Base-by-base conservation (phyloP, 2,113 vertebrate species). In the Sinosuthora webbiana region DNA sequence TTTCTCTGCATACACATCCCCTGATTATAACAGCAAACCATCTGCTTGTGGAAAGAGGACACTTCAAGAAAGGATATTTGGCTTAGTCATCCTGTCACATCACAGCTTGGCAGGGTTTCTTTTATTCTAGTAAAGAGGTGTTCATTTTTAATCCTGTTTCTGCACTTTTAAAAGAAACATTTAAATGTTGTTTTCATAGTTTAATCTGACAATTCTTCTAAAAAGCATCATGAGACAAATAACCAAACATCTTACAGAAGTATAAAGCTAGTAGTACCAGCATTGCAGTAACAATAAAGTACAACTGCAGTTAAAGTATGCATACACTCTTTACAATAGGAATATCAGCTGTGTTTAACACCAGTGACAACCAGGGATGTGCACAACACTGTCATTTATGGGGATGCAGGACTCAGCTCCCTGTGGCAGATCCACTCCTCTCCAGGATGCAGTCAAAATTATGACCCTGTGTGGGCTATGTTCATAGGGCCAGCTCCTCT, bases 351-450 rank as follows among this genome's bases (percentile, higher is more conserved):
- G 2, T 23, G 9, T 56, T 77, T 47, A 62, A 30, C 37, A 62
- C 8, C 41, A 76, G 23, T 49, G 41, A n/a, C 49, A 69, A 33
- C 4, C 53, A 65, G 16, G 31, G 44, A 25, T 31, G 47, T 0
- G 1, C 20, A 64, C 22, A 79, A 8, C 13, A 33, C 33, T 50
- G 21, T 22, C 2, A 1, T 39, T 76, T 35, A 42, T 20, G 60
- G 25, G 21, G 7, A 8, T 60, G 24, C 44, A 50, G 69, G 24
- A 75, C 49, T 42, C 47, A 60, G 21, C 24, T 76, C 9, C 27
- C 21, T 0, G 0, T 3, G 11, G 44, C 18, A 39, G 12, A 33
- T 47, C 35, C 2, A 8, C 15, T 13, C 23, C 19, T 56, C 39
- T 42, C 8, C 6, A 33, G n/a, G 30, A 27, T 1, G 1, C 21